Evolutionary conservation across 53 echinoderm and acorn worm genomes (phyloP).

Genomic region (Pentamera pediparva): DNA sequence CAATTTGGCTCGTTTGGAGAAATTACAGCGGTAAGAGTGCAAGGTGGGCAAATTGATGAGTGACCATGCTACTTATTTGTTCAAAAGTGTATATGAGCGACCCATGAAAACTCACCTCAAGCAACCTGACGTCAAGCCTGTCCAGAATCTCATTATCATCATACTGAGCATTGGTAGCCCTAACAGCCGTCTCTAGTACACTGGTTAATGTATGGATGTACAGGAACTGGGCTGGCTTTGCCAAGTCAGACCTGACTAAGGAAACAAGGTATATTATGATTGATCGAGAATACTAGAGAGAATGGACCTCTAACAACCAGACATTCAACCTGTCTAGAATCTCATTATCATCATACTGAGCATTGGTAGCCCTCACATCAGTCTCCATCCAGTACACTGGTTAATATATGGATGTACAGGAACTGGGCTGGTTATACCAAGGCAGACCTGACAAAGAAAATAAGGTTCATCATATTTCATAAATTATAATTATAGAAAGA

Average conservation of each 20-base stretch:
- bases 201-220: slow-evolving; percentile 90
- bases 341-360: slow-evolving; percentile 88
- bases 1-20: no score
- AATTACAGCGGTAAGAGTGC: no score
- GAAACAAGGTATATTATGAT: background rate
- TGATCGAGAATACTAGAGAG: no score
- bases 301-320: slow-evolving; percentile 84
- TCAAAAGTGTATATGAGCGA: no score
- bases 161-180: slow-evolving; percentile 94
- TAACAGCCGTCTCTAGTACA: slow-evolving; percentile 86
- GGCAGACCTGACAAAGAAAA: slow-evolving; percentile 52
- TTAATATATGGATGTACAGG: slow-evolving; percentile 86
- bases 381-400: slow-evolving; percentile 91
- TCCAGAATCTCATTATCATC: slow-evolving; percentile 87
- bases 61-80: no score
- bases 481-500: background rate
- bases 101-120: slow-evolving; percentile 86
- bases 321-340: slow-evolving; percentile 87
- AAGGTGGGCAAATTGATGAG: no score
- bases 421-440: slow-evolving; percentile 80
- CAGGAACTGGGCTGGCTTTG: slow-evolving; percentile 80
- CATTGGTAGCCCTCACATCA: slow-evolving; percentile 88
- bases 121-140: slow-evolving; percentile 77
- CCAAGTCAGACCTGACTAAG: slow-evolving; percentile 64
- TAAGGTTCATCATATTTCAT: background rate